Conservation (phyloP, 2,888 invertebrate species). For the Dryomyza anilis region DNA sequence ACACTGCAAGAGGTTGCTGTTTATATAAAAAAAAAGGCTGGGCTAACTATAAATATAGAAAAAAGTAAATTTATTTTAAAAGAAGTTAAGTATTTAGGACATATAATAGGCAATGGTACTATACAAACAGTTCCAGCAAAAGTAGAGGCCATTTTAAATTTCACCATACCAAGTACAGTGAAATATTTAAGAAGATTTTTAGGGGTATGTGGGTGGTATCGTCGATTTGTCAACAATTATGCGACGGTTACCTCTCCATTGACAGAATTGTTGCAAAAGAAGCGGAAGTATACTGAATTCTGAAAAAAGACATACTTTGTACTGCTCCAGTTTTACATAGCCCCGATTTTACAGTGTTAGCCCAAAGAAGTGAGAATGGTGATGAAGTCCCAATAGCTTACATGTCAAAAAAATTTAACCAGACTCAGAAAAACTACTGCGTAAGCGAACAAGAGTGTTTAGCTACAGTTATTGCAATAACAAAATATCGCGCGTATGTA, state of each 20-base stretch:
- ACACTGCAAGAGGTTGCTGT: too few relatives aligned
- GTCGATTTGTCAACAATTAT: conserved; percentile 16
- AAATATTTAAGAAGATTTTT: conserved; percentile 18
- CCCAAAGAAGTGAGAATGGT: background rate
- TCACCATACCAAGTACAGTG: conserved; percentile 1
- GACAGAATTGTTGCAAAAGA: too few relatives aligned
- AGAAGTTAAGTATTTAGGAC: conserved; percentile 24
- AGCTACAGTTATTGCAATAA: conserved; percentile 19
- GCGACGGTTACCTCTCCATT: conserved; percentile 4
- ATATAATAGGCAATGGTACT: conserved; percentile 24
- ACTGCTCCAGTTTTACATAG: too few relatives aligned
- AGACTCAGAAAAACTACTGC: too few relatives aligned
- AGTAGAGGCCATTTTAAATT: conserved; percentile 14
- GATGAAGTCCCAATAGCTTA: conserved; percentile 1
- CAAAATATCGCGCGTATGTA: conserved; percentile 24
- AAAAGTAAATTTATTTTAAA: conserved; percentile 30
- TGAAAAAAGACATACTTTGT: background rate
- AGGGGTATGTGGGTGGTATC: conserved; percentile 18
- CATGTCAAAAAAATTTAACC: conserved; percentile 8
- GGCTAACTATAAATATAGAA: conserved; percentile 11
- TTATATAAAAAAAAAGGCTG: background rate
- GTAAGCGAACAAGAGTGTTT: conserved; percentile 25
- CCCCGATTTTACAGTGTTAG: conserved; percentile 3
- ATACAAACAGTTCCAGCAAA: conserved; percentile 1
- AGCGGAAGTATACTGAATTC: too few relatives aligned